phyloP scores from a whole-genome alignment of 2,888 invertebrate genomes.

The Ornithoptera alexandrae region DNA sequence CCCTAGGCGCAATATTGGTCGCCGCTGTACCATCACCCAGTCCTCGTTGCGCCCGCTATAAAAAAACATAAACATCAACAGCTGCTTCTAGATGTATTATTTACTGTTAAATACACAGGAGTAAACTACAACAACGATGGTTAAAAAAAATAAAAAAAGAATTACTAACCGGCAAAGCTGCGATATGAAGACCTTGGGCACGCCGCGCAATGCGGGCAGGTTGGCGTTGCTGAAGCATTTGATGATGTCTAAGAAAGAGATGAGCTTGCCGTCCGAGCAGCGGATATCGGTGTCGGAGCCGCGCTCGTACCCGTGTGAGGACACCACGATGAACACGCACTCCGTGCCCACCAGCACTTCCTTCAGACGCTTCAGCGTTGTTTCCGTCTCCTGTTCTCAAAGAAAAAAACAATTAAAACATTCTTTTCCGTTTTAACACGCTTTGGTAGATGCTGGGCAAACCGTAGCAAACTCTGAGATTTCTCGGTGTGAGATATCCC shows the following conservation, averaged over 20 bases:
- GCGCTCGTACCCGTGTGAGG: slow-evolving; percentile 82
- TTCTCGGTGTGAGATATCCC: too few relatives aligned
- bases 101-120: too few relatives aligned
- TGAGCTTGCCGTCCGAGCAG: slow-evolving; percentile 77
- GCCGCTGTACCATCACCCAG: slow-evolving; percentile 36
- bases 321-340: slow-evolving; percentile 82
- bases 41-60: slow-evolving; percentile 47
- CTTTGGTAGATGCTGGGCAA: too few relatives aligned
- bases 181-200: slow-evolving; percentile 87
- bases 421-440: too few relatives aligned
- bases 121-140: too few relatives aligned
- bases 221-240: slow-evolving; percentile 79
- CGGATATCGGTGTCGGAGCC: slow-evolving; percentile 76
- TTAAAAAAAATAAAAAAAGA: too few relatives aligned
- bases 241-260: slow-evolving; percentile 77
- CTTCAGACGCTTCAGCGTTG: slow-evolving; percentile 60
- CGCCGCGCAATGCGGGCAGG: slow-evolving; percentile 74
- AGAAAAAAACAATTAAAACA: too few relatives aligned
- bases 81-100: too few relatives aligned
- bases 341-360: slow-evolving; percentile 70
- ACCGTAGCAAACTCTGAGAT: too few relatives aligned
- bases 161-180: slow-evolving; percentile 82
- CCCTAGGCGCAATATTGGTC: slow-evolving; percentile 45
- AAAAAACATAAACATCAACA: too few relatives aligned
- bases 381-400: slow-evolving; percentile 53